Conservation (phyloP, 1,140 invertebrate genomes). For the honey bee (Apis mellifera) region DNA sequence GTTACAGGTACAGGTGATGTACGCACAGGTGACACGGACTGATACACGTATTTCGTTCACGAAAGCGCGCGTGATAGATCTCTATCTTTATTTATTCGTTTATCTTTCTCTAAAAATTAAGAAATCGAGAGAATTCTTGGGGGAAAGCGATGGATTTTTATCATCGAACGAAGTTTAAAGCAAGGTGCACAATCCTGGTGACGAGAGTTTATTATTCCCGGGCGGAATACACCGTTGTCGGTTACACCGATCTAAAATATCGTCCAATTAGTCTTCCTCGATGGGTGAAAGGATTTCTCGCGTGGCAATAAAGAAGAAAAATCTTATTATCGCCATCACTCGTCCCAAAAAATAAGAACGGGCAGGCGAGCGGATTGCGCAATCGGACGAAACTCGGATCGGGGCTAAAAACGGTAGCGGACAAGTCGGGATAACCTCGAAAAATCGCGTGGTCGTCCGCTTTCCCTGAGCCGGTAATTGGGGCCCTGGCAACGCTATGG, state of each 20-base stretch:
- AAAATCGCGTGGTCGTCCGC: slow-evolving; percentile 32
- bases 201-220: too few relatives aligned
- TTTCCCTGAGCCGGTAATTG: slow-evolving; percentile 64
- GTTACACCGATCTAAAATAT: too few relatives aligned
- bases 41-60: slow-evolving; percentile 20
- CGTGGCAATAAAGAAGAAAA: neutral
- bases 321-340: neutral
- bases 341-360: too few relatives aligned
- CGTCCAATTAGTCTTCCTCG: too few relatives aligned
- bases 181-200: too few relatives aligned
- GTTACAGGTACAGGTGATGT: slow-evolving; percentile 47
- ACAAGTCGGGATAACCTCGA: slow-evolving; percentile 36
- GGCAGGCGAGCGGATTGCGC: neutral
- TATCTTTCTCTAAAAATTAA: neutral
- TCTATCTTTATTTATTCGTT: too few relatives aligned
- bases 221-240: too few relatives aligned
- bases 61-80: neutral
- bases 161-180: too few relatives aligned
- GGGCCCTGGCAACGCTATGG: slow-evolving; percentile 49
- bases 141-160: neutral
- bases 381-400: neutral
- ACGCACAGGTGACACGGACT: slow-evolving; percentile 23
- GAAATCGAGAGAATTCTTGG: neutral
- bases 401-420: slow-evolving; percentile 41
- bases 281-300: neutral